Percentiles rank a stretch among this genome's conserved stretches.
Evolutionary conservation across 2,113 vertebrate species (phyloP).

Genomic region (Promerops cafer): DNA sequence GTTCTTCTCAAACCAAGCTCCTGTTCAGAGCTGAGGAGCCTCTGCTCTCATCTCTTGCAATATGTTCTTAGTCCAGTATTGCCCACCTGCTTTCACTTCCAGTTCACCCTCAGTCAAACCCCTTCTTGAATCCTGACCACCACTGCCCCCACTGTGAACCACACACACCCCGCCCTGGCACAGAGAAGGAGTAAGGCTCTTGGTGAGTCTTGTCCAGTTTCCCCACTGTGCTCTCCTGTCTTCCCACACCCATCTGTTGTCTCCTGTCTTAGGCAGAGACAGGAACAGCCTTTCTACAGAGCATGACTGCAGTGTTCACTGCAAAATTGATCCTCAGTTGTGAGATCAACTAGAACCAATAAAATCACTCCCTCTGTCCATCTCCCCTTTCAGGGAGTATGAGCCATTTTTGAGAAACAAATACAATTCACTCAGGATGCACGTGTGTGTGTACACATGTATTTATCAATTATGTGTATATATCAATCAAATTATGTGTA

Average conservation of each 20-base stretch:
- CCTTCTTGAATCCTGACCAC: background rate
- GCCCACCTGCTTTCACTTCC: background rate
- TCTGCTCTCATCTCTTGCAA: background rate
- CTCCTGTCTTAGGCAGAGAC: background rate
- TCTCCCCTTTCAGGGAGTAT: background rate
- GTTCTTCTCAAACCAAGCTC: background rate
- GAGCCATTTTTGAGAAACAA: background rate
- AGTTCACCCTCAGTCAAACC: background rate
- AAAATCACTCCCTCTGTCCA: background rate
- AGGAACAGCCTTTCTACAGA: background rate
- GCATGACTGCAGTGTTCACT: background rate
- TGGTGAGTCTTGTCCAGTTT: background rate
- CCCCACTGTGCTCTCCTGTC: background rate
- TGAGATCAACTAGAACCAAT: fast-evolving
- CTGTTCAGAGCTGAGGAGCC: background rate
- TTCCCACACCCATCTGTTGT: background rate
- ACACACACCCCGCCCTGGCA: fast-evolving
- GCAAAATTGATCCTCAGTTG: background rate
- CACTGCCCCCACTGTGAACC: background rate
- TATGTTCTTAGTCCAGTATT: background rate
- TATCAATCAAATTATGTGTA: background rate
- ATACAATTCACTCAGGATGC: background rate
- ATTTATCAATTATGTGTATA: background rate
- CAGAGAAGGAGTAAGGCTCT: fast-evolving
- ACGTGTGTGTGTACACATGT: too few relatives aligned